Percentiles rank a stretch among this genome's conserved stretches.
phyloP scores from a whole-genome alignment of 2,113 vertebrate species.

The Sebastes schlegelii region DNA sequence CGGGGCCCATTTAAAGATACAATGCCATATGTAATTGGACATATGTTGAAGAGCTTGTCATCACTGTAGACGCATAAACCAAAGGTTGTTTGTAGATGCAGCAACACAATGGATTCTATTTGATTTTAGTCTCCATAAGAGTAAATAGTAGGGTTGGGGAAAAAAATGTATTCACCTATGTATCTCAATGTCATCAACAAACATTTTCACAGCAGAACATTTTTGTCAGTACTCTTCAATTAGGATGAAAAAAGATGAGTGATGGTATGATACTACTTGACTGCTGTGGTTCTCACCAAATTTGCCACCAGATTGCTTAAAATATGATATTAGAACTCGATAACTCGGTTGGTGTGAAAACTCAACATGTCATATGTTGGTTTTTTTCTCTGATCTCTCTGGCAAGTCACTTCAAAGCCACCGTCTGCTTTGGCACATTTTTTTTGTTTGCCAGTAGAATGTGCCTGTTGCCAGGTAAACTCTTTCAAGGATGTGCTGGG shows the following conservation, averaged over 20 bases:
- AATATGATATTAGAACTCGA: not conserved
- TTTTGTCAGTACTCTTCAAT: not conserved
- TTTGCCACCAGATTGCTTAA: not conserved
- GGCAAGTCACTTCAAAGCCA: not conserved
- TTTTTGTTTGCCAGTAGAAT: not conserved
- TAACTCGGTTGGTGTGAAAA: not conserved
- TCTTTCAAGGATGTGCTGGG: not conserved
- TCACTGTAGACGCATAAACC: not conserved
- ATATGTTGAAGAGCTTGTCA: not conserved
- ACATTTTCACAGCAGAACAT: not conserved
- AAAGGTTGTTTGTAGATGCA: not conserved
- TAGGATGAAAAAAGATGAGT: not conserved
- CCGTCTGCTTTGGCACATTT: conserved; percentile 2
- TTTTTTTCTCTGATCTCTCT: not conserved
- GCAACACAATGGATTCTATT: not conserved
- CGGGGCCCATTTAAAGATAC: not conserved
- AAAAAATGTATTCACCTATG: too few species aligned
- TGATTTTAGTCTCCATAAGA: not conserved
- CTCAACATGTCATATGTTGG: not conserved
- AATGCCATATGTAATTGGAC: not conserved
- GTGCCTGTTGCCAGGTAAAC: not conserved
- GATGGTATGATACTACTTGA: not conserved
- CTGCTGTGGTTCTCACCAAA: not conserved
- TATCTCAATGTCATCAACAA: not conserved
- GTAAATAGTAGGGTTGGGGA: not conserved